These are phyloP conservation scores for Balaeniceps rex DNA, from an alignment of 2,113 vertebrate genomes.

Conservation along the genomic window DNA sequence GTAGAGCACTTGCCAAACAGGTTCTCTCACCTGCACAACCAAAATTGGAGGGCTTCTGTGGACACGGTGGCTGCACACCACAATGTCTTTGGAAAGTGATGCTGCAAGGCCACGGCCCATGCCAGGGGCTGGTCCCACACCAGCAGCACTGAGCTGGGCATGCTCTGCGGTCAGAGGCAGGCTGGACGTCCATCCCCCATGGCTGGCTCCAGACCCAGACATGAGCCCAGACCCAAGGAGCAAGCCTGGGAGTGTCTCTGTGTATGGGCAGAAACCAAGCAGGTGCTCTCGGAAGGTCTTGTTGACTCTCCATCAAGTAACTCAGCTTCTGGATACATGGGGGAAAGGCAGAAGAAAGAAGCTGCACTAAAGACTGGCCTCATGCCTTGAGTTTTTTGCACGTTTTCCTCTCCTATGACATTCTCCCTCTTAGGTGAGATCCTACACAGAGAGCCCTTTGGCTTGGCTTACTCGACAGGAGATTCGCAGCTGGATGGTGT, in stretches of 20 bases:
- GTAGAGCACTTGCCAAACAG: not conserved
- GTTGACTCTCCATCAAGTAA: not conserved
- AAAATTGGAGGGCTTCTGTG: not conserved
- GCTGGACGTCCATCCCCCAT: not conserved
- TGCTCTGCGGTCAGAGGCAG: not conserved
- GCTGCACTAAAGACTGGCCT: not conserved
- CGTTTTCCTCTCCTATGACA: not conserved
- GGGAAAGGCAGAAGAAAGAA: not conserved
- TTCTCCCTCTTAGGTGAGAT: not conserved
- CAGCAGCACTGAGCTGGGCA: not conserved
- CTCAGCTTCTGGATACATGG: not conserved
- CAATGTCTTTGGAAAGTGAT: not conserved
- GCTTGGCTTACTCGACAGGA: rapidly evolving
- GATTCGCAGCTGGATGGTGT: not conserved
- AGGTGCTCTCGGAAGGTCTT: not conserved
- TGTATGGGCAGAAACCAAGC: not conserved
- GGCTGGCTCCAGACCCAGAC: not conserved
- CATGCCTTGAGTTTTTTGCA: not conserved
- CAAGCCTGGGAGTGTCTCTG: not conserved
- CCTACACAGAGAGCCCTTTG: not conserved
- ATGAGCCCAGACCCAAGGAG: not conserved
- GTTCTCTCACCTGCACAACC: not conserved
- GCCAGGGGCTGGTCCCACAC: not conserved
- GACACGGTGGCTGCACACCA: not conserved
- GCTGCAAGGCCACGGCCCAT: rapidly evolving